Conservation (phyloP, 1,140 invertebrate species). For the Anadara kagoshimensis region DNA sequence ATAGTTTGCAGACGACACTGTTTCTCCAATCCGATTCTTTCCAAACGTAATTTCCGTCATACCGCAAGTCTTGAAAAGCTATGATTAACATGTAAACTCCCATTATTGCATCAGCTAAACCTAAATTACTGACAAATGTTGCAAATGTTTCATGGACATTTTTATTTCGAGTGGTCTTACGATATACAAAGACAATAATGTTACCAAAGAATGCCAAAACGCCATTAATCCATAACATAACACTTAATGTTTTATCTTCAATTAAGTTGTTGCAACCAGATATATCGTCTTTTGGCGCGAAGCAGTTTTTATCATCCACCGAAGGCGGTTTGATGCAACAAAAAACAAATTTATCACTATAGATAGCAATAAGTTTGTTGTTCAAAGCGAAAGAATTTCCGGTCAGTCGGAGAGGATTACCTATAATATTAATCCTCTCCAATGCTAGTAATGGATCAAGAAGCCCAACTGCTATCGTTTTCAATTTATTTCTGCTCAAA, state of each 20-base stretch:
- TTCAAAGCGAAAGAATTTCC: no score
- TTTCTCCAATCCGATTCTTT: conserved; percentile 53
- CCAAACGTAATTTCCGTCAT: conserved; percentile 53
- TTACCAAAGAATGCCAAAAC: conserved; percentile 48
- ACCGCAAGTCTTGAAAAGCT: conserved; percentile 54
- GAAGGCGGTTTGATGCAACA: conserved; percentile 47
- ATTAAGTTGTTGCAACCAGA: conserved; percentile 55
- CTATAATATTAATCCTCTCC: conserved; percentile 27
- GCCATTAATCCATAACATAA: conserved; percentile 54
- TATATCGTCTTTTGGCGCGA: conserved; percentile 42
- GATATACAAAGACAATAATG: conserved; percentile 37
- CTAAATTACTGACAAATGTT: conserved; percentile 58
- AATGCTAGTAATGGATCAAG: conserved; percentile 40
- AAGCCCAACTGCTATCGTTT: conserved; percentile 22
- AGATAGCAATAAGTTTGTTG: no score
- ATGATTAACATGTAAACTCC: conserved; percentile 67
- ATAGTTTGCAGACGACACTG: conserved; percentile 50
- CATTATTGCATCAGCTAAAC: conserved; percentile 64
- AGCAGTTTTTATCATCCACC: conserved; percentile 42
- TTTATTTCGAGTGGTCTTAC: conserved; percentile 9
- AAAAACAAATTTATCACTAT: conserved; percentile 44
- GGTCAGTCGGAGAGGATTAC: no score
- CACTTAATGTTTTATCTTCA: conserved; percentile 38
- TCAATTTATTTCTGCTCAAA: conserved; percentile 33
- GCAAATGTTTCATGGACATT: conserved; percentile 21